Base-by-base conservation (phyloP, 2,888 invertebrate genomes). In the Ischnus inquisitorius region DNA sequence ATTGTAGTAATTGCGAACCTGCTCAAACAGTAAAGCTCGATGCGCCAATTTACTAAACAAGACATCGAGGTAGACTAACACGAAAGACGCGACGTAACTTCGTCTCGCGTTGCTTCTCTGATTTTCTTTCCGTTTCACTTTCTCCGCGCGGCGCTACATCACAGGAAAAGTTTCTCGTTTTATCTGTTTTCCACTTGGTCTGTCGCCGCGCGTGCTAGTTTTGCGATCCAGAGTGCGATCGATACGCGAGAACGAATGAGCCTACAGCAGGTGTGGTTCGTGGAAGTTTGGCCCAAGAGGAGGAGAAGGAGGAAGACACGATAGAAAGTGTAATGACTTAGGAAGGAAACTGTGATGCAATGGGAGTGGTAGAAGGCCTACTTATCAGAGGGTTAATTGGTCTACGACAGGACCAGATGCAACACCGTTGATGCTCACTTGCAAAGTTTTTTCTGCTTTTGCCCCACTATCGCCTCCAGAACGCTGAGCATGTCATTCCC, bases 111-210 rank as follows among this genome's bases (percentile, higher is more conserved):
- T 12, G n/a, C 68, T 6, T 25, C 34, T 34, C 51, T 75, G 82
- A 81, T 78, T 69, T 43, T 67, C 43, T 65, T 62, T 83, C 79
- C 68, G 71, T 68, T 86, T 85, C 67, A 77, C 67, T 81, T 51
- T 54, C 48, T 62, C 14, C 76, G 79, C 43, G 22, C 48, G 67
- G 78, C 69, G 51, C 64, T 78, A 87, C 84, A 88, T 85, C 88
- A 71, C 71, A 68, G 80, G 82, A 65, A 88, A 87, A 87, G 85
- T 90, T 89, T 83, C 64, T 64, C 76, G 78, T 84, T 86, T 76
- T 80, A 81, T 79, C 81, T 76, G 64, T 71, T 71, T 72, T 28
- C 60, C n/a, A 41, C 41, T 39, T 43, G 57, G 43, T 41, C 57
- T 12, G 16, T 25, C 25, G 22, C 54, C 28, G 51, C 2, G 54